Percentiles rank a stretch among this genome's conserved stretches.
Evolutionary conservation across 2,888 invertebrate species (phyloP).

Genomic region (Chaetoderma sp.): DNA sequence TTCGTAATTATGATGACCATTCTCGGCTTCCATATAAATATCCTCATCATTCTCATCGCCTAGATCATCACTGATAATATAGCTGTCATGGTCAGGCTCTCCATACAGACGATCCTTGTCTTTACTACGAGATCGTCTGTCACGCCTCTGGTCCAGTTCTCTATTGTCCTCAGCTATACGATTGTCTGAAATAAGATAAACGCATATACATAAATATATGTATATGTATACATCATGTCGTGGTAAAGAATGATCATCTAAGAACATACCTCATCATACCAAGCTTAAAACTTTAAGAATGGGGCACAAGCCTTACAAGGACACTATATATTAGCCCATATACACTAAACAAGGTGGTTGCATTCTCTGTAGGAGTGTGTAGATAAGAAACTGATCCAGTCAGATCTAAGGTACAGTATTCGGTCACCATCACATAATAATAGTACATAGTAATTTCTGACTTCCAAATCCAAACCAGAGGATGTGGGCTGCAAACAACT

Average conservation of each 20-base stretch:
- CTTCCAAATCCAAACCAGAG: no score
- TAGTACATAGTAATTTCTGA: no score
- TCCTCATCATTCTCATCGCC: neutral
- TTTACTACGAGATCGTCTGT: no score
- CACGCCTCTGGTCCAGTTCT: constrained; percentile 45
- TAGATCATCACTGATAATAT: neutral
- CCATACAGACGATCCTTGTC: no score
- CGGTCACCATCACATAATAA: no score
- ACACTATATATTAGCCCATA: no score
- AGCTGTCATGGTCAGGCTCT: neutral
- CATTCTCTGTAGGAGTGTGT: no score
- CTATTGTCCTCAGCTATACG: constrained; percentile 54
- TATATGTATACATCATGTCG: neutral
- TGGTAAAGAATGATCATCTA: neutral
- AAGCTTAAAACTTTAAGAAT: neutral
- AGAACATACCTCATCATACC: neutral
- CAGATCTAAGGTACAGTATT: no score
- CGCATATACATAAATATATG: neutral
- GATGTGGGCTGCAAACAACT: no score
- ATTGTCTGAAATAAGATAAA: constrained; percentile 42
- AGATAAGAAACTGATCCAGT: no score
- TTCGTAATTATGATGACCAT: neutral
- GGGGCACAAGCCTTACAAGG: no score
- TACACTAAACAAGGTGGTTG: no score
- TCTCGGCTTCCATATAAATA: neutral